Percentiles rank a stretch among this genome's conserved stretches.
Evolutionary conservation across 2,888 invertebrate genomes (phyloP).

Genomic region (Brachylomia viminalis): DNA sequence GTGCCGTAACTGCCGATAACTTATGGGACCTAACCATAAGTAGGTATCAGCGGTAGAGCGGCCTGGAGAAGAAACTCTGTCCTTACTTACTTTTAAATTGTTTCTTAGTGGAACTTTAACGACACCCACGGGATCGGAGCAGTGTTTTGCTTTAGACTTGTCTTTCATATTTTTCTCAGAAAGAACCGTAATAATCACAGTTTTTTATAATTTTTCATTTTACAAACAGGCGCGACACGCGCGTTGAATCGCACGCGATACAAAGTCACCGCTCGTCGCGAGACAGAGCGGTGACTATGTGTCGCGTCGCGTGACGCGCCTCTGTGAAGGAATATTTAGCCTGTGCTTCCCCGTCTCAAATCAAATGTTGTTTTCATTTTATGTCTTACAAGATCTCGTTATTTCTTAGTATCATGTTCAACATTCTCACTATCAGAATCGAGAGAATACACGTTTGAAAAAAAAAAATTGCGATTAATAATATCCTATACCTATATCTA

Average conservation of each 20-base stretch:
- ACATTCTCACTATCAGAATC: background rate
- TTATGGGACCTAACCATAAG: no score
- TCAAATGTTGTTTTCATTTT: slow-evolving; percentile 31
- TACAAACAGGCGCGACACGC: no score
- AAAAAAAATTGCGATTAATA: background rate
- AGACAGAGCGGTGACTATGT: no score
- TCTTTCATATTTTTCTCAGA: slow-evolving; percentile 20
- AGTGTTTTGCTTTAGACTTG: background rate
- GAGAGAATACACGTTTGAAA: background rate
- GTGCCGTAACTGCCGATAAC: background rate
- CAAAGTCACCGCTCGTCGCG: no score
- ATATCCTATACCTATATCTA: no score
- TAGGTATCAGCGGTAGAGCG: background rate
- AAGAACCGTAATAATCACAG: background rate
- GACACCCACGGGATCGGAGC: background rate
- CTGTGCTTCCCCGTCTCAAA: background rate
- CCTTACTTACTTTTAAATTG: background rate
- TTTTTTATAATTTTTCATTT: slow-evolving; percentile 13
- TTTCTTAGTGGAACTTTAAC: slow-evolving; percentile 13
- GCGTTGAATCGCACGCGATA: no score
- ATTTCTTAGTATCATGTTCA: background rate
- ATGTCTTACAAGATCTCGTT: slow-evolving; percentile 8
- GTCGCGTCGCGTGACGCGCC: no score
- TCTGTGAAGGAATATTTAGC: no score
- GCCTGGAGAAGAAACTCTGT: background rate